Evolutionary conservation across 2,888 invertebrate species (phyloP), one percentile per base, ranked within the genome.

Genomic region (Eremobia ochroleuca): DNA sequence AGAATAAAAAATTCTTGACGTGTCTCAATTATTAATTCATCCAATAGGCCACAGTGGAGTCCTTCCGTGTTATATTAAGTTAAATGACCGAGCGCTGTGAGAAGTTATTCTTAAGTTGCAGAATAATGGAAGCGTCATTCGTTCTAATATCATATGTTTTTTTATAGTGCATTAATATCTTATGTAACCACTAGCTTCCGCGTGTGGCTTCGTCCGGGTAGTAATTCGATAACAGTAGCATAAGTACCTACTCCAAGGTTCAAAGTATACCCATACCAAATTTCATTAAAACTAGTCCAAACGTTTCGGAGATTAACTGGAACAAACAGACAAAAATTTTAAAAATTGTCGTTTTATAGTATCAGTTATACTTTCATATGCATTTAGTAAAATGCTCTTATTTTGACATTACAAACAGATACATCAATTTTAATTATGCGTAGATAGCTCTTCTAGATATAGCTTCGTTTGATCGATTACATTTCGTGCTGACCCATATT

Each of bases 21-120:
- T 79, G 83, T 37, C 75, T 75, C 61, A 67, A 83, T 86, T 75
- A 87, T 77, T 69, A 76, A 85, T 85, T 86, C 83, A 86, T 75
- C 34, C 46, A 80, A 86, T 78, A 78, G 86, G 76, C 76, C 88
- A 79, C 86, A 64, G 76, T 40, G 83, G 86, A 72, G 43, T 71
- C 31, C 64, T 83, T 83, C 46, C 70, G 28, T 34, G 65, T 72
- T 76, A 43, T 83, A 80, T 82, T 78, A 86, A 74, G 82, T 85
- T 76, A 75, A 80, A 80, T 73, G 74, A 72, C 68, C 49, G 2
- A 65, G 37, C 28, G 58, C 68, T 83, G 21, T 55, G 49, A 59
- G 64, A 73, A 78, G 61, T 82, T 74, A 58, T 72, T 73, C 55
- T 49, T 71, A 67, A 77, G 59, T 66, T 85, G 37, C 34, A 69